Evolutionary conservation across 2,797 vertebrate species (phyloP), one percentile per base, ranked within the genome.

Genomic region (Sebastes alutus): DNA sequence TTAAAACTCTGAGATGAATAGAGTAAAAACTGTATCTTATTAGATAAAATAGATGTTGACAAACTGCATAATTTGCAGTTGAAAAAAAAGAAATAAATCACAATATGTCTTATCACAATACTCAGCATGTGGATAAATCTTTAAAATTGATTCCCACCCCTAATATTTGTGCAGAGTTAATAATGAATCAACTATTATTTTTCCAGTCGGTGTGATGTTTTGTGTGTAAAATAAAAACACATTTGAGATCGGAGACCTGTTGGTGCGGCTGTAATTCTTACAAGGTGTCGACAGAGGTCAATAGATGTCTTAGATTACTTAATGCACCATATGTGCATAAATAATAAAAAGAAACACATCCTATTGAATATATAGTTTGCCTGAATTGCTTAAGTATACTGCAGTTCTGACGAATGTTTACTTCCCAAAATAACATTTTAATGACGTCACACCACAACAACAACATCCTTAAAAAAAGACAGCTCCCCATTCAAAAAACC

Each of bases 41-140:
- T 2, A 46, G 42, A 46, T 46, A 18, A 46, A 46, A 46, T 16
- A 46, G 42, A 46, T 46, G 14, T 0, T 46, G 38, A 42, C 5
- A 6, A 42, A 42, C 13, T 42, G 38, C 13, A 42, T 42, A 6
- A 42, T 42, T 16, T 42, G 13, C 38, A 42, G 38, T 42, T 42
- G 13, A 12, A 14, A 42, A 38, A 42, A 42, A 35, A 38, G 0
- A 38, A 38, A 38, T 14, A 38, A 38, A 38, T 38, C 35, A 14
- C 35, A 38, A 38, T 38, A 38, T 38, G 2, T 42, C 38, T 42
- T 42, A 1, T 16, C 6, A 14, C 38, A 42, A 42, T 42, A 42
- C 14, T 42, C 0, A 42, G 38, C 38, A 42, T 42, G 0, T 0
- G 14, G 38, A 42, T 1, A 7, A 0, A 42, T 42, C 2, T 42